Base-by-base conservation (phyloP, 2,113 vertebrate genomes). In the Nerophis ophidion region DNA sequence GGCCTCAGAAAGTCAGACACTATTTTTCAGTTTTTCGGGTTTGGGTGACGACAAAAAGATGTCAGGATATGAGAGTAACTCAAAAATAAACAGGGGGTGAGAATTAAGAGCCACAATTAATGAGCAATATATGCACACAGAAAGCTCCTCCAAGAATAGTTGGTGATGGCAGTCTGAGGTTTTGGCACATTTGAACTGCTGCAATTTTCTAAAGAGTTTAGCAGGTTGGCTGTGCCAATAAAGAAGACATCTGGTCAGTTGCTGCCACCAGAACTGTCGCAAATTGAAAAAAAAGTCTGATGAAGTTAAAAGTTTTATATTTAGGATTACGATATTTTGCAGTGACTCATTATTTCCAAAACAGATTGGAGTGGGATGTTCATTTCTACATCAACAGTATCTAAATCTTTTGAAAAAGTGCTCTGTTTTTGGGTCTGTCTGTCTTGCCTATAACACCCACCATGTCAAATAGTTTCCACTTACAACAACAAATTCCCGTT, bases 341-440 rank as follows among this genome's bases (percentile, higher is more conserved):
- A 61, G 49, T 85, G 78, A 83, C 62, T 86, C 81, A 86, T 72
- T 73, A 34, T 87, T 26, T 86, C 79, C 82, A 76, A 78, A 63
- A 76, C 82, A 15, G 9, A n/a, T 10, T 48, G 5, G 3, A 9
- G 57, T 48, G 66, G 59, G 67, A 61, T 60, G 46, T 64, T 19
- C 70, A 65, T 45, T 49, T 1, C 16, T 55, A 65, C 33, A 45
- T 58, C 57, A 54, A 40, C 48, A 59, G 35, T n/a, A 50, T 17
- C 42, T 40, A 15, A 8, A 67, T 57, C 60, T 58, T 53, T 44
- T 45, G 12, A 66, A 48, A 67, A 5, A 38, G 17, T 51, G 38
- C 13, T 64, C 57, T 15, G n/a, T n/a, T 5, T 53, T 57, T 48
- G 40, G 11, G 34, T 44, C 35, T 52, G 63, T 71, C 69, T 52